These are phyloP conservation scores for Cremastobaeus sp. DNA, from an alignment of 2,888 invertebrate species.

Conservation along the genomic window DNA sequence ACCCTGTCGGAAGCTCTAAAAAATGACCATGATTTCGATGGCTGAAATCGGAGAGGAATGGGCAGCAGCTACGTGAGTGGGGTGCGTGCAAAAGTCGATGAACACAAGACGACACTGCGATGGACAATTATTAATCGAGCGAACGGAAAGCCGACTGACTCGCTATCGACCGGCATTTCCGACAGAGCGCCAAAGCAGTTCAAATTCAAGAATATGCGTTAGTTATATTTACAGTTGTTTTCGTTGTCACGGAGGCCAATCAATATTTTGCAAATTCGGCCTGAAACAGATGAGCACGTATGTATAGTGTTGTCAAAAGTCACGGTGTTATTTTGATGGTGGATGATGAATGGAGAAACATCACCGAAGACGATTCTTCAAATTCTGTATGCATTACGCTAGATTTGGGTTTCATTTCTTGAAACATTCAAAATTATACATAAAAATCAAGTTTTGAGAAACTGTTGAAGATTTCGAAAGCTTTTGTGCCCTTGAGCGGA, in stretches of 20 bases:
- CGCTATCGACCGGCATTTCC: conserved; percentile 45
- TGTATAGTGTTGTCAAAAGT: too few relatives aligned
- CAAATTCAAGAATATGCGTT: conserved; percentile 42
- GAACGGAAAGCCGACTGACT: conserved; percentile 42
- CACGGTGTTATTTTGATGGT: too few relatives aligned
- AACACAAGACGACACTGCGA: conserved; percentile 34
- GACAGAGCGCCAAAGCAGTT: conserved; percentile 31
- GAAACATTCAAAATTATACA: too few relatives aligned
- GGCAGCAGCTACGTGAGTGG: not conserved
- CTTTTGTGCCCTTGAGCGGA: too few relatives aligned
- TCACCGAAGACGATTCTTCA: too few relatives aligned
- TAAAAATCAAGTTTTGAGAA: too few relatives aligned
- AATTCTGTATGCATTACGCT: too few relatives aligned
- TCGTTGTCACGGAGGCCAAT: conserved; percentile 37
- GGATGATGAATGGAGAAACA: too few relatives aligned
- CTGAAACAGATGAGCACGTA: conserved; percentile 27
- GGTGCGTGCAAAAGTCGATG: conserved; percentile 42
- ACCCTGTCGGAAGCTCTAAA: conserved; percentile 1
- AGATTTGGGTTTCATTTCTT: too few relatives aligned
- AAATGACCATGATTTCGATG: conserved; percentile 4
- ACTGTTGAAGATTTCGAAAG: too few relatives aligned
- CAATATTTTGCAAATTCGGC: conserved; percentile 32
- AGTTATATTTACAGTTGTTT: conserved; percentile 46
- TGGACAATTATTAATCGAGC: conserved; percentile 55
- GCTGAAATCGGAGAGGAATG: conserved; percentile 19